Evolutionary conservation across 2,797 vertebrate genomes (phyloP).

Genomic region (Chiloscyllium punctatum): DNA sequence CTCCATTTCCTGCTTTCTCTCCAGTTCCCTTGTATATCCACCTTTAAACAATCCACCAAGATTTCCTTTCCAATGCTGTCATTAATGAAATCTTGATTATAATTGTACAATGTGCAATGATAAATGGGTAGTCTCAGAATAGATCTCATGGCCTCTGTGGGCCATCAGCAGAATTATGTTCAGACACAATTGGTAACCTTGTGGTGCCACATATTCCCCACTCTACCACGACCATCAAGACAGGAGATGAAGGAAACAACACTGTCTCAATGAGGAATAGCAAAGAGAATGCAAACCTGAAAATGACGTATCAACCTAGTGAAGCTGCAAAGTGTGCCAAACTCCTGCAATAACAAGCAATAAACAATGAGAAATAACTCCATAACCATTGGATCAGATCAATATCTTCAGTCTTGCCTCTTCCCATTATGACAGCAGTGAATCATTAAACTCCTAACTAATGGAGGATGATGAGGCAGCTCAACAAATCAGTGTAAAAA

Average conservation of each 20-base stretch:
- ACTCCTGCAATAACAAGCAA: not conserved
- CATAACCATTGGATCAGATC: not conserved
- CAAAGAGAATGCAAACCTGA: not conserved
- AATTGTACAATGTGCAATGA: not conserved
- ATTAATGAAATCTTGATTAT: not conserved
- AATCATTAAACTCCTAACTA: not conserved
- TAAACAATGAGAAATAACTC: no score
- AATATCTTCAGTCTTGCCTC: not conserved
- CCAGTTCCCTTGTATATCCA: not conserved
- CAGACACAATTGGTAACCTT: not conserved
- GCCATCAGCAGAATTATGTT: not conserved
- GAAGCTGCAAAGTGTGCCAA: not conserved
- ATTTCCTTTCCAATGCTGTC: not conserved
- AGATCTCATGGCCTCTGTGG: no score
- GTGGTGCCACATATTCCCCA: not conserved
- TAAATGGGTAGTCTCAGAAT: not conserved
- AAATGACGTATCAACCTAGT: not conserved
- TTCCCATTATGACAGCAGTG: not conserved
- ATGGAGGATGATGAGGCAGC: not conserved
- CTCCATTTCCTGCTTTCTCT: not conserved
- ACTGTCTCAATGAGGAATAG: not conserved
- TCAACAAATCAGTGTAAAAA: not conserved
- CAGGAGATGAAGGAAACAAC: no score
- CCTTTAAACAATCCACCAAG: not conserved
- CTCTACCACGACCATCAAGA: not conserved